Base-by-base conservation (phyloP, 2,113 vertebrate genomes). In the Plecotus auritus region DNA sequence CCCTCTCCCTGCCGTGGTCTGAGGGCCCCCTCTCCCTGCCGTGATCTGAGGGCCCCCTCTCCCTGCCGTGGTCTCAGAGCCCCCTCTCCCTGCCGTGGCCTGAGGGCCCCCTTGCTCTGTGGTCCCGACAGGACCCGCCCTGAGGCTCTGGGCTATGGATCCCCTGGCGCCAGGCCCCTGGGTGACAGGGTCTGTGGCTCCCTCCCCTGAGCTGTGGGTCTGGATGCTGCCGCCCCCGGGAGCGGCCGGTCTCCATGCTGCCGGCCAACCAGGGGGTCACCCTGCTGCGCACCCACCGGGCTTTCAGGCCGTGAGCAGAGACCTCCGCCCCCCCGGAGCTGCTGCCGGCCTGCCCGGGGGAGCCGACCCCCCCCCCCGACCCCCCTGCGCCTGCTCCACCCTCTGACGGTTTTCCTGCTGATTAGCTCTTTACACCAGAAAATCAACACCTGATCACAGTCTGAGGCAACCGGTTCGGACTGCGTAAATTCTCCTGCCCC, bases 211-310 rank as follows among this genome's bases (percentile, higher is more conserved):
- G 18, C 12, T 84, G 26, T 81, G 49, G 77, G 14, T 89, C 78
- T 16, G 47, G 47, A 49, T 4, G 47, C 47, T 49, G 47, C 47
- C 26, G 28, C n/a, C 59, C 77, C 77, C 32, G 51, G 86, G 56
- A 91, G 26, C 14, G 93, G 8, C 51, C 88, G 70, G 18, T 67
- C 90, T 45, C 40, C 87, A 28, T n/a, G n/a, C n/a, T n/a, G n/a
- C n/a, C n/a, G n/a, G n/a, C n/a, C n/a, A n/a, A n/a, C n/a, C n/a
- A n/a, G n/a, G n/a, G n/a, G n/a, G n/a, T n/a, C n/a, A n/a, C n/a
- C n/a, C n/a, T n/a, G n/a, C n/a, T n/a, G n/a, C n/a, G n/a, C n/a
- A n/a, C n/a, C n/a, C n/a, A n/a, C n/a, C n/a, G n/a, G n/a, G n/a
- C n/a, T n/a, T n/a, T n/a, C n/a, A n/a, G n/a, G n/a, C n/a, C n/a